Percentiles rank a stretch among this genome's conserved stretches.
Conservation (phyloP, 2,797 vertebrate species). For the Anolis apletophallus region DNA sequence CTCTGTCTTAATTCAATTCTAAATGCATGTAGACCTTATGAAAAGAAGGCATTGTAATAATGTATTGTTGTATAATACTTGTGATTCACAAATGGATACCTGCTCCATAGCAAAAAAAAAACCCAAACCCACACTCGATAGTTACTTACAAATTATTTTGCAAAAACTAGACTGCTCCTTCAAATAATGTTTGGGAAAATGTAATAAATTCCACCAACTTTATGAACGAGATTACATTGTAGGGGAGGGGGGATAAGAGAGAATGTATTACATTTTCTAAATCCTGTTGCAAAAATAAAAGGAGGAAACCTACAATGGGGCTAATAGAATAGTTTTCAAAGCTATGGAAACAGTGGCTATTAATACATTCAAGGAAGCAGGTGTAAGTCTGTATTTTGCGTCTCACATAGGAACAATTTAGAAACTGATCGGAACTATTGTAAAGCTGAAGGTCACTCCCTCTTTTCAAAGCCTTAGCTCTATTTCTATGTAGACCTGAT, state of each 20-base stretch:
- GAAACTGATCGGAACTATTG: constrained; percentile 53
- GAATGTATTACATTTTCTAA: background rate
- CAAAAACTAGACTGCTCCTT: background rate
- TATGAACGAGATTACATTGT: no score
- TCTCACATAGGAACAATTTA: background rate
- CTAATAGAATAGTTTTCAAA: background rate
- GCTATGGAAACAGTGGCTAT: background rate
- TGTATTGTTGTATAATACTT: background rate
- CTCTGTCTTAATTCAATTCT: background rate
- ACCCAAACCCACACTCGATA: background rate
- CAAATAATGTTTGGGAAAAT: background rate
- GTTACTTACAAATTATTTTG: background rate
- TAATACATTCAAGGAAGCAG: constrained; percentile 7
- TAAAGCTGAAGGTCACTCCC: constrained; percentile 45
- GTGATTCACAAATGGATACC: background rate
- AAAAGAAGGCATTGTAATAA: background rate
- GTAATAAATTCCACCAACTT: background rate
- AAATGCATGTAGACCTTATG: background rate
- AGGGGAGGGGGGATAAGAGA: no score
- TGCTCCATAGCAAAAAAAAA: background rate
- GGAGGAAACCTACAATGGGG: background rate
- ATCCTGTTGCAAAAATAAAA: background rate
- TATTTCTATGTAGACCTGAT: constrained; percentile 29
- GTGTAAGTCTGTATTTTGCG: background rate
- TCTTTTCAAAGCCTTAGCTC: background rate